phyloP scores from a whole-genome alignment of 1,140 invertebrate genomes.

The Pseudomyrmex gracilis region DNA sequence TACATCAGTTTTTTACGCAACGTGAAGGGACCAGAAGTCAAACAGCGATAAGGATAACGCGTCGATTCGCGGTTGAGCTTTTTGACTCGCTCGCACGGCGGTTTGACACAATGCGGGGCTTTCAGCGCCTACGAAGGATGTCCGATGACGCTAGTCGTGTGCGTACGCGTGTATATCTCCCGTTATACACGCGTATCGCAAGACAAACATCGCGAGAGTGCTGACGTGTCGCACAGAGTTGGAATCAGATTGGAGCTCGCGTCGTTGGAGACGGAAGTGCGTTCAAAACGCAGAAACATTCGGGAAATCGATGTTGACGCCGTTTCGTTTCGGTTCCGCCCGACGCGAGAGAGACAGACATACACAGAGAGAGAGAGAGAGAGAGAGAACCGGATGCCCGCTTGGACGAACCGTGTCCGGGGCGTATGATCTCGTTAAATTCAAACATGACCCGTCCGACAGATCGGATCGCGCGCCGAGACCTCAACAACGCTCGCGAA shows the following conservation, averaged over 20 bases:
- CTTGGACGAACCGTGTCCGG: conserved; percentile 40
- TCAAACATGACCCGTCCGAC: conserved; percentile 40
- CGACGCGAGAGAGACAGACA: background rate
- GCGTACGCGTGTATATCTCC: background rate
- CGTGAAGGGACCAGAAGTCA: background rate
- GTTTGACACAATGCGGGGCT: too few relatives aligned
- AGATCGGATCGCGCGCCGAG: conserved; percentile 33
- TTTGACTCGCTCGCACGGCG: background rate
- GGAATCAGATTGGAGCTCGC: conserved; percentile 7
- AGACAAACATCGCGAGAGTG: conserved; percentile 4
- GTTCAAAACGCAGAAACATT: background rate
- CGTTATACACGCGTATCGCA: background rate
- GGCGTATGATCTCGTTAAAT: conserved; percentile 48
- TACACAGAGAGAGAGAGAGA: background rate
- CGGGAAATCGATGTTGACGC: conserved; percentile 52
- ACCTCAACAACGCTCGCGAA: conserved; percentile 14
- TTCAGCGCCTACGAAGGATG: too few relatives aligned
- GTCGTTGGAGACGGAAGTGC: background rate
- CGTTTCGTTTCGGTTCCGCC: conserved; percentile 17
- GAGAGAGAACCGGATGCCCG: conserved; percentile 36
- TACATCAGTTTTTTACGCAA: conserved; percentile 11
- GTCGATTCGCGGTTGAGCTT: background rate
- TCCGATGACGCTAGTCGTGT: too few relatives aligned
- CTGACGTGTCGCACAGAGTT: conserved; percentile 9
- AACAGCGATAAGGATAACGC: conserved; percentile 14